These are phyloP conservation scores for Trachops cirrhosus DNA, from an alignment of 2,797 vertebrate genomes.

Conservation along the genomic window DNA sequence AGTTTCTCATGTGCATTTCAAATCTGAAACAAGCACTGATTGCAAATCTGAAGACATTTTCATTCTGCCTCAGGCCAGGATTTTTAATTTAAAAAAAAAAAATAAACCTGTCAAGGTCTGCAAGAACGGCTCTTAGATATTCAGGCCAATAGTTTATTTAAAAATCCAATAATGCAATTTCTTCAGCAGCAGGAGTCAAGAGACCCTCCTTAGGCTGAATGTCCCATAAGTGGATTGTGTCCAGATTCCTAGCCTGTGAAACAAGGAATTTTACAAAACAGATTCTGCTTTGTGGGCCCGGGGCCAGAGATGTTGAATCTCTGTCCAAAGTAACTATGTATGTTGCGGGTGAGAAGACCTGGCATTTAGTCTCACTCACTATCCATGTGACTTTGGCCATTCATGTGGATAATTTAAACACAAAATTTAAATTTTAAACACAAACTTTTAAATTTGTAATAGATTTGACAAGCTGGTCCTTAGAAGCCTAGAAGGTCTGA, in stretches of 20 bases:
- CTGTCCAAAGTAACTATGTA: background rate
- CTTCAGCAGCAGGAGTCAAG: conserved; percentile 73
- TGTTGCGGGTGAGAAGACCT: background rate
- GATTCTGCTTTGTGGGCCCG: background rate
- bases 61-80: conserved; percentile 75
- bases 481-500: background rate
- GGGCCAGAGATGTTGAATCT: background rate
- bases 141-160: conserved; percentile 82
- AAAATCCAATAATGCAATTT: conserved; percentile 84
- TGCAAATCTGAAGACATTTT: conserved; percentile 83
- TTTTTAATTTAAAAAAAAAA: conserved; percentile 80
- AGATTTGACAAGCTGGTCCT: background rate
- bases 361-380: background rate
- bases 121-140: conserved; percentile 78
- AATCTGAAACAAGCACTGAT: conserved; percentile 78
- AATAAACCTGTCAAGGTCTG: conserved; percentile 74
- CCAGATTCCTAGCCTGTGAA: conserved; percentile 10
- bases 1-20: conserved; percentile 75
- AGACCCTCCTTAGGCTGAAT: conserved; percentile 42
- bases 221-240: conserved; percentile 43
- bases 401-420: background rate
- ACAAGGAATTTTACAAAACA: conserved; percentile 20
- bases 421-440: conserved; percentile 20
- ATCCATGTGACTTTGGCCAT: background rate
- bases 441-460: background rate